Evolutionary conservation across 1,140 invertebrate species (phyloP).

Genomic region (Anagrus nilaparvatae): DNA sequence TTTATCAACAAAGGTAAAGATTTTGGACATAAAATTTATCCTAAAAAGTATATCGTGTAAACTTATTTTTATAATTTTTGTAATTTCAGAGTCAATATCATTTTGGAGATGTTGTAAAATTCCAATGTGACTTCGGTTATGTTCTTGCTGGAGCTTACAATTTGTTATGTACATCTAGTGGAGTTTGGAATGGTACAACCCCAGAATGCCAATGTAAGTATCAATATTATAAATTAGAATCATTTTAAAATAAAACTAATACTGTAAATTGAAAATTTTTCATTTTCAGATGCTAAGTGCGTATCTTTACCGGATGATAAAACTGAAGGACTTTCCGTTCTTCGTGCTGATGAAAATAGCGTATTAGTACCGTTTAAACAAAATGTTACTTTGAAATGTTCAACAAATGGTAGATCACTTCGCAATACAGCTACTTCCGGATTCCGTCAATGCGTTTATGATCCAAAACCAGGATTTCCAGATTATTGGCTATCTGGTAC

Average conservation of each 20-base stretch:
- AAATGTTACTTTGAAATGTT: slow-evolving; percentile 79
- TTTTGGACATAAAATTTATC: neutral
- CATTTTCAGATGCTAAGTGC: slow-evolving; percentile 70
- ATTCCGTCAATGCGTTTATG: slow-evolving; percentile 91
- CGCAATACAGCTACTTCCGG: slow-evolving; percentile 68
- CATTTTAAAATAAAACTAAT: too few species aligned
- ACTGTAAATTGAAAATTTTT: neutral
- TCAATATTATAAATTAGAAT: too few species aligned
- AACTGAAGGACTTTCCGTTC: slow-evolving; percentile 69
- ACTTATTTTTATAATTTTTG: slow-evolving; percentile 7
- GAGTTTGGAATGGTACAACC: slow-evolving; percentile 86
- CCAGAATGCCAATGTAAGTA: slow-evolving; percentile 84
- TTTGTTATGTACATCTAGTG: slow-evolving; percentile 79
- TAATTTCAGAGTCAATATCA: slow-evolving; percentile 61
- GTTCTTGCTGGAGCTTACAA: slow-evolving; percentile 77
- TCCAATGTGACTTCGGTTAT: slow-evolving; percentile 93
- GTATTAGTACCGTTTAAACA: slow-evolving; percentile 79
- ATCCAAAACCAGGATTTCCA: slow-evolving; percentile 78
- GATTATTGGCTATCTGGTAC: slow-evolving; percentile 88
- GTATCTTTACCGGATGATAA: slow-evolving; percentile 82
- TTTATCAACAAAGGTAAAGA: slow-evolving; percentile 59
- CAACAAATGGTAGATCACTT: slow-evolving; percentile 62
- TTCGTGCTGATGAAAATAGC: slow-evolving; percentile 64
- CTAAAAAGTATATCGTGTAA: neutral
- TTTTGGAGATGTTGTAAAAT: slow-evolving; percentile 82